Evolutionary conservation across 2,888 invertebrate species (phyloP).

Genomic region (Amphimallon solstitiale): DNA sequence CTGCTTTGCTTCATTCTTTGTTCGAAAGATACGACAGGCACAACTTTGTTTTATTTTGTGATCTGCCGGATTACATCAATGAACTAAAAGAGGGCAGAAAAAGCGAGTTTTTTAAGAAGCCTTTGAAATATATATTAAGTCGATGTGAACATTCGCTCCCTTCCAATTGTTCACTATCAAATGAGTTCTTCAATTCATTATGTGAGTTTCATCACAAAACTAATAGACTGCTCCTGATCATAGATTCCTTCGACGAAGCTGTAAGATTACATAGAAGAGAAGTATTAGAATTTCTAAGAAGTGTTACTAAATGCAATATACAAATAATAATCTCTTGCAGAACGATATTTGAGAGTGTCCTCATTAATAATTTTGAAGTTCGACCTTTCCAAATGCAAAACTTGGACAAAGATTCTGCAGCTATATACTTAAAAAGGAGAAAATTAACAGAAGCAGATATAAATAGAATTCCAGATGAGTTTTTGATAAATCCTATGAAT

Average conservation of each 20-base stretch:
- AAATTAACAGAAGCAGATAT: background rate
- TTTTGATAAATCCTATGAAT: background rate
- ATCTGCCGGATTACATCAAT: conserved; percentile 6
- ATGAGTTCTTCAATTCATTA: background rate
- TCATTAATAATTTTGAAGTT: conserved; percentile 10
- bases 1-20: background rate
- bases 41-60: conserved; percentile 4
- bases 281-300: conserved; percentile 2
- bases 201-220: background rate
- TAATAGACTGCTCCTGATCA: background rate
- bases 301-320: background rate
- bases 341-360: background rate
- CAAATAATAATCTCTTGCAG: conserved; percentile 5
- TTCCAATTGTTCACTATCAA: background rate
- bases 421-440: background rate
- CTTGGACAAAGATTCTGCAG: background rate
- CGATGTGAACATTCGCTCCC: too few relatives aligned
- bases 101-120: too few relatives aligned
- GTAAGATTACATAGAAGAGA: background rate
- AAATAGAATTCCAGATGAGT: background rate
- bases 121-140: background rate
- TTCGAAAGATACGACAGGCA: background rate
- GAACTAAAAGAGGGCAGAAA: too few relatives aligned
- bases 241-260: conserved; percentile 17
- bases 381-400: background rate